Base-by-base conservation (phyloP, 1,140 invertebrate genomes). In the Bombyx mandarina region DNA sequence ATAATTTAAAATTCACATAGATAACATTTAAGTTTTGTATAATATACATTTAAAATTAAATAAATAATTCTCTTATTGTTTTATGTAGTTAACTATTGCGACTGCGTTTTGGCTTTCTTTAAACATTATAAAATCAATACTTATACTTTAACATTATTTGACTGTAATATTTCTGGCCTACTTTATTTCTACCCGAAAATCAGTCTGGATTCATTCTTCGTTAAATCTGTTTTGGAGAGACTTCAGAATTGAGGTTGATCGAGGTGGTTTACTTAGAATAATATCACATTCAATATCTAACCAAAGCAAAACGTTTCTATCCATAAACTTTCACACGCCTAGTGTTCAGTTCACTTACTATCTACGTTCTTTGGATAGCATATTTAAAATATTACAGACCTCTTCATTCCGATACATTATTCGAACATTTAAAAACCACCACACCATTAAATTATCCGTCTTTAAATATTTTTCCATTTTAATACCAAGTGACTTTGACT, bases 21-120 rank as follows among this genome's bases (percentile, higher is more conserved):
- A 85, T 83, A 86, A 86, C 73, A 78, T 82, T 35, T 35, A 35
- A 35, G 26, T 35, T 85, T 65, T 79, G 77, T 86, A 83, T 78
- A 86, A 76, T 84, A 75, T 75, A 73, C 71, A 80, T 84, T 83
- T 82, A 86, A 77, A 86, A 83, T 84, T 84, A 84, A 86, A 84
- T 84, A 84, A 81, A 35, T 35, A 35, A 82, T 73, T 84, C 80
- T 86, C 80, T 86, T 86, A 83, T 77, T 78, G 74, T 83, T 82
- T 80, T 75, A 77, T 64, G 69, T 73, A 54, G 61, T 75, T 74
- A 69, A 77, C 80, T 83, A 84, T 84, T 82, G 81, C 77, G 70
- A 78, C 66, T 78, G 80, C 69, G 71, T 79, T 83, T 82, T 80
- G 82, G 76, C 77, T 82, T 78, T 75, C 26, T 73, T 70, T 77